Conservation (phyloP, 2,113 vertebrate genomes). For the Syngnathus scovelli region DNA sequence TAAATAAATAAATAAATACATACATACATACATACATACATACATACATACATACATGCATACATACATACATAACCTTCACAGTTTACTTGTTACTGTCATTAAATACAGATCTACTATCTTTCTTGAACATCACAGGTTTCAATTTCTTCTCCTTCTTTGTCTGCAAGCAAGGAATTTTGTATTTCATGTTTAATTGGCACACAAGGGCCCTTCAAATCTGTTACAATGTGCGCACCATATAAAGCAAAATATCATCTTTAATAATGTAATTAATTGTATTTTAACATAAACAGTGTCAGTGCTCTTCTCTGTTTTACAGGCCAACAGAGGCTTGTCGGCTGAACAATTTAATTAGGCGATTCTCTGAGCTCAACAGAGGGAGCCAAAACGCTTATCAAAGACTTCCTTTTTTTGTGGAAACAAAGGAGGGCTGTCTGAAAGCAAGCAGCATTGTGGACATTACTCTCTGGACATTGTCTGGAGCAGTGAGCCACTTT, state of each 20-base stretch:
- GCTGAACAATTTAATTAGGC: constrained; percentile 43
- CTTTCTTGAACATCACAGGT: constrained; percentile 8
- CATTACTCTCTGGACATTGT: constrained; percentile 24
- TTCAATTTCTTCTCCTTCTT: not conserved
- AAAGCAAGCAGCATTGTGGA: constrained; percentile 29
- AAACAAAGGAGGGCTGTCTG: constrained; percentile 38
- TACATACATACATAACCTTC: too few relatives aligned
- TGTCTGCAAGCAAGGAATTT: not conserved
- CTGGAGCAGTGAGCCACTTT: constrained; percentile 5
- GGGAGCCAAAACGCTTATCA: constrained; percentile 60
- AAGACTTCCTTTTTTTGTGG: constrained; percentile 26
- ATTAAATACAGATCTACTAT: not conserved
- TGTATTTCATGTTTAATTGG: not conserved
- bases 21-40: too few relatives aligned
- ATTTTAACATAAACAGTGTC: constrained; percentile 27
- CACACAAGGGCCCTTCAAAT: not conserved
- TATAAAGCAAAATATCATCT: constrained; percentile 6
- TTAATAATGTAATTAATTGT: constrained; percentile 34
- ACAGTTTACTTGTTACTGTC: too few relatives aligned
- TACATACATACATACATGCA: too few relatives aligned
- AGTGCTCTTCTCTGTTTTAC: constrained; percentile 11
- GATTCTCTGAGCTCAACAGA: constrained; percentile 53
- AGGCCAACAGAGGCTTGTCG: constrained; percentile 21
- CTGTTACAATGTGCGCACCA: not conserved
- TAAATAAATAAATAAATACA: too few relatives aligned